Evolutionary conservation across 2,888 invertebrate genomes (phyloP).

Genomic region (Conomelus anceps): DNA sequence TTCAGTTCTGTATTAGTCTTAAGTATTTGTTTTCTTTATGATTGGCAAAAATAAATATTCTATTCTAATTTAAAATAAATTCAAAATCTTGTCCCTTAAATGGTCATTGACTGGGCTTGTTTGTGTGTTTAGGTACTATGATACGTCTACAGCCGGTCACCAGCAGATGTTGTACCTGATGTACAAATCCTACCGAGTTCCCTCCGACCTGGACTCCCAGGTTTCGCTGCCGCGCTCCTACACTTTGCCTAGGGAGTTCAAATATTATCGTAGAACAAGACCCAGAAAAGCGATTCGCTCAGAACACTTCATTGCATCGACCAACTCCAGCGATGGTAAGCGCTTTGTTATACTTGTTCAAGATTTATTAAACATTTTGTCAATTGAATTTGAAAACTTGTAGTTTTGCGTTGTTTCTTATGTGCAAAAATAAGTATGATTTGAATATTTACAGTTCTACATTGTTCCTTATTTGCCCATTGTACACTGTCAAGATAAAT

Average conservation of each 20-base stretch:
- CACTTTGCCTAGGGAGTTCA: conserved; percentile 77
- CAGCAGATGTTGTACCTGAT: conserved; percentile 34
- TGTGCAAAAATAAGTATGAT: too few relatives aligned
- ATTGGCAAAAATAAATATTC: too few relatives aligned
- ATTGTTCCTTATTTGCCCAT: too few relatives aligned
- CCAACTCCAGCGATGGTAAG: conserved; percentile 78
- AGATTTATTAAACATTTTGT: too few relatives aligned
- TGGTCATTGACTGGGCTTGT: neutral
- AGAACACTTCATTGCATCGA: conserved; percentile 68
- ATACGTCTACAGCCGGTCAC: conserved; percentile 17
- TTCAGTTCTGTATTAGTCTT: too few relatives aligned
- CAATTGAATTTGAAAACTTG: neutral
- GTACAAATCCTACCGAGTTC: conserved; percentile 49
- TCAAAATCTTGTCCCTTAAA: too few relatives aligned
- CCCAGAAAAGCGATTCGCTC: conserved; percentile 51
- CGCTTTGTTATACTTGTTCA: too few relatives aligned
- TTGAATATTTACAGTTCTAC: too few relatives aligned
- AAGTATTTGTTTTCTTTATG: too few relatives aligned
- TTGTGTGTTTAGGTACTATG: neutral
- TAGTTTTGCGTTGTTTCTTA: too few relatives aligned
- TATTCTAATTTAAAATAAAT: too few relatives aligned
- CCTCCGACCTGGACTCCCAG: conserved; percentile 64
- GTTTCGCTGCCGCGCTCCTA: conserved; percentile 77
- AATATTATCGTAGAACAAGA: conserved; percentile 58
- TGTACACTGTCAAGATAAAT: too few relatives aligned